Conservation (phyloP, 2,797 vertebrate species). For the Pagetopsis macropterus region DNA sequence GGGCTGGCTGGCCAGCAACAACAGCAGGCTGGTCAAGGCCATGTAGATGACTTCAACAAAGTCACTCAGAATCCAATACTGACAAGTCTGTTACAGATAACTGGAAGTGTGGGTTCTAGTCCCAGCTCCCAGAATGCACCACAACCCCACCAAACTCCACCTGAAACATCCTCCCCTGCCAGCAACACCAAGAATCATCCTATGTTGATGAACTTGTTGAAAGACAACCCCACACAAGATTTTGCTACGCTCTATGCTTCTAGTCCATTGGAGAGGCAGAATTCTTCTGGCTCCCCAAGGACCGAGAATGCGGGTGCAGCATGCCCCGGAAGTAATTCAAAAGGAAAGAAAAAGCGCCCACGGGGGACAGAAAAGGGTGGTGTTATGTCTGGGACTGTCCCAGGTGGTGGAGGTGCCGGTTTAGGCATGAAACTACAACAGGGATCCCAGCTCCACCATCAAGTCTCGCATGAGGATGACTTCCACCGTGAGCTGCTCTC, state of each 20-base stretch:
- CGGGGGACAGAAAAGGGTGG: conserved; percentile 78
- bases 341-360: conserved; percentile 95
- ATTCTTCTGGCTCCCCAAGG: conserved; percentile 92
- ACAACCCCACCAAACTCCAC: conserved; percentile 93
- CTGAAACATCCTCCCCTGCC: conserved; percentile 95
- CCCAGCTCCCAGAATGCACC: conserved; percentile 90
- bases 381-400: conserved; percentile 64
- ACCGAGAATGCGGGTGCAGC: conserved; percentile 86
- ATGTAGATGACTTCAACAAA: conserved; percentile 96
- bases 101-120: conserved; percentile 94
- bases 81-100: conserved; percentile 97
- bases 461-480: conserved; percentile 94
- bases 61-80: conserved; percentile 99
- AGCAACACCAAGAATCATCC: conserved; percentile 99
- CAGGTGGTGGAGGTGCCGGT: conserved; percentile 53
- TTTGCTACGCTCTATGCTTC: conserved; percentile 93
- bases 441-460: conserved; percentile 82
- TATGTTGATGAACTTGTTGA: conserved; percentile 99
- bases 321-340: conserved; percentile 81
- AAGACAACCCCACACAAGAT: conserved; percentile 97
- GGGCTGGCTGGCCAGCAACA: conserved; percentile 75
- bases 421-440: conserved; percentile 79
- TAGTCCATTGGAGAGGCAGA: conserved; percentile 95
- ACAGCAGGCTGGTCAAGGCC: conserved; percentile 78
- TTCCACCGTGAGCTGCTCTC: conserved; percentile 98